These are phyloP conservation scores for Gymnocephalus cernua DNA, from an alignment of 2,113 vertebrate species.

Conservation along the genomic window DNA sequence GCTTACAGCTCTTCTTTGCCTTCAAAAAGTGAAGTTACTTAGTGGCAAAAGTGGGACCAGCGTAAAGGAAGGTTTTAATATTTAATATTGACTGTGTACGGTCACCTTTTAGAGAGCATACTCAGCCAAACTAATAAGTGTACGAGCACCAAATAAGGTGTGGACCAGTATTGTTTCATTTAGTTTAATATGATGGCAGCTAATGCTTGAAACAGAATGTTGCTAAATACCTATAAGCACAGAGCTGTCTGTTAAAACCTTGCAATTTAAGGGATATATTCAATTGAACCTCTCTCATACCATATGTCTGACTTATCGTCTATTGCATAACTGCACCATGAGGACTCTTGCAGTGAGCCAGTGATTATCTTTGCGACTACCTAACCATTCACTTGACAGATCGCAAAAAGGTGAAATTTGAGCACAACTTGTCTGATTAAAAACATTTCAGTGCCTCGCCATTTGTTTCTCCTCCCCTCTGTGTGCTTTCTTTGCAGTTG, in stretches of 20 bases:
- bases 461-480: conserved; percentile 24
- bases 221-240: neutral
- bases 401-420: conserved; percentile 2
- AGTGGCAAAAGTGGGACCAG: conserved; percentile 9
- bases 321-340: conserved; percentile 8
- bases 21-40: conserved; percentile 44
- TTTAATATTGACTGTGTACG: neutral
- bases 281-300: neutral
- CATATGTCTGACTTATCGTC: neutral
- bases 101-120: neutral
- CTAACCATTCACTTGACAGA: neutral
- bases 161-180: neutral
- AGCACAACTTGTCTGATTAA: neutral
- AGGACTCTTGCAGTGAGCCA: neutral
- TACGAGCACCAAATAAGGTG: neutral
- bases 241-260: neutral
- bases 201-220: neutral
- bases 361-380: neutral
- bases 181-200: neutral
- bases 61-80: conserved; percentile 1
- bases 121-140: neutral
- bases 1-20: conserved; percentile 46
- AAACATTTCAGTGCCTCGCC: conserved; percentile 36
- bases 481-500: conserved; percentile 7
- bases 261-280: neutral